Base-by-base conservation (phyloP, 2,797 vertebrate genomes). In the Dallia pectoralis region DNA sequence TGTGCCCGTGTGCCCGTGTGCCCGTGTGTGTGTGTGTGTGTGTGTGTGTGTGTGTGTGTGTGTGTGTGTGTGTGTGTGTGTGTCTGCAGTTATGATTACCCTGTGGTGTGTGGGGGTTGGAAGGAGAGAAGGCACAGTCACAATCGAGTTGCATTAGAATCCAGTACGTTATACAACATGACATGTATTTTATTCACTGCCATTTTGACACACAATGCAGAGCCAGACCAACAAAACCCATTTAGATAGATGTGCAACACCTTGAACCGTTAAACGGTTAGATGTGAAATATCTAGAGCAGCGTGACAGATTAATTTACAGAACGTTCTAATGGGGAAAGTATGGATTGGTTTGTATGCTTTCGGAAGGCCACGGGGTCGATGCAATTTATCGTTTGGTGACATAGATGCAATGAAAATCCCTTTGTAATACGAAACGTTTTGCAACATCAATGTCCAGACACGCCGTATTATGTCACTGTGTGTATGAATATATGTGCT, bases 121-220 rank as follows among this genome's bases (percentile, higher is more conserved):
- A 44, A 44, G 14, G 76, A 61, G 61, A 59, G 29, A 69, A 33
- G 71, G 65, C 22, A 88, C 86, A 56, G n/a, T 7, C 22, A 19
- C 19, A 87, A 85, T 83, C 47, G 80, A 30, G 72, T 59, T 74
- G 76, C 36, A 75, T 27, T 40, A 25, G 79, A 84, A 71, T 79
- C 69, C 29, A 79, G 71, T 75, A 81, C 80, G 78, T 69, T 48
- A 85, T 51, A 70, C 53, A 59, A 22, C 11, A 25, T 82, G 74
- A 1, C 76, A 74, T 73, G 56, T 83, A 68, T 78, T 77, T 65
- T 83, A 78, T 80, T 82, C 70, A 85, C 85, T 71, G 75, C 44
- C 66, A 82, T 72, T 85, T 81, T 87, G 81, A 86, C 80, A 85
- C 84, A 74, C 67, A 68, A 84, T 81, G 81, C 80, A 85, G 56